These are phyloP conservation scores for Spodoptera picta DNA, from an alignment of 2,888 invertebrate genomes.

Conservation along the genomic window DNA sequence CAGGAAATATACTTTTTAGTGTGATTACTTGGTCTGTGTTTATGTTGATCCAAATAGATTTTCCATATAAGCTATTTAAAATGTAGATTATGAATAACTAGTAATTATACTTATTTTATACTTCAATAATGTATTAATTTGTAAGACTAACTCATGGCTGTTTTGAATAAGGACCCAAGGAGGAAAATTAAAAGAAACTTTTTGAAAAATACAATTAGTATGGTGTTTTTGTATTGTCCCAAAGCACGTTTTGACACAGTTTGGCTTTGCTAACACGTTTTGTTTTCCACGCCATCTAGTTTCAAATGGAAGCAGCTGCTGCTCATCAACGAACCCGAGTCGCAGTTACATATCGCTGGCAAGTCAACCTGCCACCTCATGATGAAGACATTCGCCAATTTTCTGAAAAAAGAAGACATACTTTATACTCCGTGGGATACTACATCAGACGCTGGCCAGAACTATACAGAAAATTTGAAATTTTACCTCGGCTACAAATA, in stretches of 20 bases:
- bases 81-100: too few species aligned
- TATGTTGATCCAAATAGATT: too few species aligned
- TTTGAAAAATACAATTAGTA: too few species aligned
- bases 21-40: too few species aligned
- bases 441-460: conserved; percentile 85
- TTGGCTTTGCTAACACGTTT: conserved; percentile 79
- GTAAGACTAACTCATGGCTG: too few species aligned
- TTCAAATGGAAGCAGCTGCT: conserved; percentile 91
- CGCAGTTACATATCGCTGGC: conserved; percentile 91
- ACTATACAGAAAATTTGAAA: conserved; percentile 89
- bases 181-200: too few species aligned
- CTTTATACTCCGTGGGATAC: conserved; percentile 90
- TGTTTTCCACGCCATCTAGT: conserved; percentile 87
- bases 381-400: conserved; percentile 92
- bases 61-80: too few species aligned
- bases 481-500: conserved; percentile 91
- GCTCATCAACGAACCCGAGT: conserved; percentile 92
- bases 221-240: conserved; percentile 35
- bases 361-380: conserved; percentile 92
- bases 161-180: too few species aligned
- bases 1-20: too few species aligned
- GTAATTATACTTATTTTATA: too few species aligned
- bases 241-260: conserved; percentile 69
- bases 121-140: too few species aligned
- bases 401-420: conserved; percentile 81